Evolutionary conservation across 2,888 invertebrate genomes (phyloP), one percentile per base, ranked within the genome.

Genomic region (Disparrhopalites patrizii): DNA sequence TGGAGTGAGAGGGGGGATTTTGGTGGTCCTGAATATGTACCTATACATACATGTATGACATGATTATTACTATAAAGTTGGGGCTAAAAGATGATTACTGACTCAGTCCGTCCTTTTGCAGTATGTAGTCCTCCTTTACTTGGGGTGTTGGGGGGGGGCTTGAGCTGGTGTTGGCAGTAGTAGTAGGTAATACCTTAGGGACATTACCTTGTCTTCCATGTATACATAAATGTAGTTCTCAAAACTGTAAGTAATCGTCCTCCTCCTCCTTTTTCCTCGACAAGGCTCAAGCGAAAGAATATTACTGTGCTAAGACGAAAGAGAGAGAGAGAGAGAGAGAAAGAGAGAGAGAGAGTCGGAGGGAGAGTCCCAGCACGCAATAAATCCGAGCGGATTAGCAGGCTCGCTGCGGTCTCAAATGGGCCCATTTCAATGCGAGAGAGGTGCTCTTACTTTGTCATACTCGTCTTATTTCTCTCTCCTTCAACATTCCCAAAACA

Each of bases 321-420:
- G 47, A 43, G 47, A n/a, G n/a, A n/a, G n/a, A n/a, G n/a, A 43
- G n/a, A n/a, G n/a, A n/a, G 47, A n/a, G n/a, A n/a, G n/a, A n/a
- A n/a, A n/a, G n/a, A n/a, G 20, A n/a, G 47, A 47, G n/a, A 5
- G 25, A 28, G 62, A 62, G 50, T 33, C 54, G 18, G 31, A n/a
- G 40, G 55, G 56, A 60, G 65, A 60, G 64, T 50, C 58, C 52
- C 57, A 60, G 66, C 60, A 64, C 56, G 69, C 56, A 69, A 69
- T 69, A 69, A 69, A 69, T 69, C 69, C 69, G 63, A 65, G 51
- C 66, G 67, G 69, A 69, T 69, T 69, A 69, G 67, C 63, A 62
- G 61, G 67, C 50, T 57, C 63, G 50, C 63, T 60, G 31, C 57
- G 36, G 52, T 65, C 67, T 63, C 62, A 67, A 69, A 69, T 69